Conservation (phyloP, 2,113 vertebrate genomes). For the Tylochromis polylepis region DNA sequence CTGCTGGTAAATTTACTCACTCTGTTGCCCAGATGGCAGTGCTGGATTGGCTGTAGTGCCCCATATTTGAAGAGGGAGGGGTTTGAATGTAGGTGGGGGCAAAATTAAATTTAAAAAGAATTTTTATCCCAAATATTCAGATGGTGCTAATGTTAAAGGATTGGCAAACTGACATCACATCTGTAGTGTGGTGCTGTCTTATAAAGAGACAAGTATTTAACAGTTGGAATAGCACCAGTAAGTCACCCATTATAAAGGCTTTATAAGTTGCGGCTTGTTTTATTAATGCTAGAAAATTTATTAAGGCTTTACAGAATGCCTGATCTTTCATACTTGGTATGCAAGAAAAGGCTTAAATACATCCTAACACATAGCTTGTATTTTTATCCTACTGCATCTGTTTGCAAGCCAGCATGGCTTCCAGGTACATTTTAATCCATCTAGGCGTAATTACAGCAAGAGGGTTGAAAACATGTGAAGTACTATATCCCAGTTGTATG, state of each 20-base stretch:
- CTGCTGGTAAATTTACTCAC: constrained; percentile 35
- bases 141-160: background rate
- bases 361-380: background rate
- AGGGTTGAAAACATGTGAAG: background rate
- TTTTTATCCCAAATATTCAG: background rate
- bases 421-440: background rate
- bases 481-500: background rate
- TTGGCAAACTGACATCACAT: background rate
- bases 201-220: background rate
- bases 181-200: background rate
- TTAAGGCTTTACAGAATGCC: background rate
- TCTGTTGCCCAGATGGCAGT: constrained; percentile 26
- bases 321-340: background rate
- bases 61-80: constrained; percentile 15
- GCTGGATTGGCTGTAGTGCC: constrained; percentile 28
- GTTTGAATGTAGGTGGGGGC: background rate
- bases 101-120: background rate
- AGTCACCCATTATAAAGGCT: background rate
- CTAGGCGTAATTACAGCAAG: background rate
- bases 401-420: background rate
- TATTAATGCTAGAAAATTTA: background rate
- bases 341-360: background rate
- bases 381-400: background rate
- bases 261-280: background rate
- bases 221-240: background rate